Evolutionary conservation across 2,797 vertebrate species (phyloP), one percentile per base, ranked within the genome.

Genomic region (Semotilus atromaculatus): DNA sequence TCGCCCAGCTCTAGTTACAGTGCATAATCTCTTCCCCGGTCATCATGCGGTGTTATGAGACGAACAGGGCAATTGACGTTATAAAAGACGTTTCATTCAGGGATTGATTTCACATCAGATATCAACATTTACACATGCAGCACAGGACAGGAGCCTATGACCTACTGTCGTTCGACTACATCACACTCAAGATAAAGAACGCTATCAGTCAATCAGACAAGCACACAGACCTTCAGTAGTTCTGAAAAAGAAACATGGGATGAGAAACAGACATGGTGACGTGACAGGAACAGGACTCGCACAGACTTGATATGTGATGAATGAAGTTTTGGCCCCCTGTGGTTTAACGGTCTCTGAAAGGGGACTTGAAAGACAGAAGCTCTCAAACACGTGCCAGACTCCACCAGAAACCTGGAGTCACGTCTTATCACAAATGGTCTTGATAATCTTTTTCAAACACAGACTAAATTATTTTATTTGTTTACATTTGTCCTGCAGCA

Each of bases 71-170:
- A 84, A 74, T 40, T 38, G 85, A 81, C 31, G 58, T 75, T 89
- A 80, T 58, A 86, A 62, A 72, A 84, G 51, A 48, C 7, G 71
- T 81, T 74, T 85, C 82, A 78, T 85, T 83, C 66, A 53, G 10
- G 23, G n/a, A 43, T 72, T 85, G 75, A 87, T 84, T 75, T 81
- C 36, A 88, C 58, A 78, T 84, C 40, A 60, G 81, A 77, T 87
- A 76, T 84, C 58, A 72, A 89, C 89, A 89, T 86, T 80, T 81
- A 84, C 86, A 86, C 87, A 89, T 86, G 87, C 87, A 85, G 68
- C 68, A 84, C 89, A 84, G 73, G 81, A 88, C 86, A 88, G 83
- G 78, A 80, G 71, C 40, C 70, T 84, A 85, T 55, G 72, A 87
- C 62, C 83, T 72, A 76, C 21, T 38, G 55, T 67, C 75, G 68